A percentile compares a stretch with the other conserved stretches of the same genome.
Conservation (phyloP, 2,113 vertebrate species). For the Diadophis punctatus region DNA sequence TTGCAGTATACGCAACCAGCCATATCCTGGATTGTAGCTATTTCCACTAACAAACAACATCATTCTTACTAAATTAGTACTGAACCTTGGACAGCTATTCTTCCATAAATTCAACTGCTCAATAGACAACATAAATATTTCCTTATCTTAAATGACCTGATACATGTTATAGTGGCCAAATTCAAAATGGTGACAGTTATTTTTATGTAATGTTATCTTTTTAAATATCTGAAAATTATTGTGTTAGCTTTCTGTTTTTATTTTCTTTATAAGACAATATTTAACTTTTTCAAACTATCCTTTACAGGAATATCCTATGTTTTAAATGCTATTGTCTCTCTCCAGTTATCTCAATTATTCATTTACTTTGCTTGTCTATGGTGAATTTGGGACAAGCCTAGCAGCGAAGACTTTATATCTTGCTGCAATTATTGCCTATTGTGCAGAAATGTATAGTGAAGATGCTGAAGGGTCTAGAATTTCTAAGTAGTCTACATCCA, state of each 20-base stretch:
- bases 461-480: neutral
- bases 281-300: neutral
- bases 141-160: neutral
- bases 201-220: neutral
- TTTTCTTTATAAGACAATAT: neutral
- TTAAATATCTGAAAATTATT: neutral
- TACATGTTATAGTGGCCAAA: neutral
- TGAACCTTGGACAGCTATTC: neutral
- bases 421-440: neutral
- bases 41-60: neutral
- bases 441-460: neutral
- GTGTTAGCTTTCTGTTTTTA: neutral
- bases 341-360: neutral
- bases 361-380: neutral
- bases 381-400: neutral
- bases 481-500: neutral
- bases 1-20: neutral
- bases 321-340: neutral
- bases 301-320: neutral
- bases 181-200: neutral
- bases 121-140: neutral
- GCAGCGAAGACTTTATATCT: neutral
- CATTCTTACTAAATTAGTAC: too few species aligned
- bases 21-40: neutral
- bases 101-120: neutral